These are phyloP conservation scores for Ptychochromis oligacanthus DNA, from an alignment of 2,113 vertebrate species.

Conservation along the genomic window DNA sequence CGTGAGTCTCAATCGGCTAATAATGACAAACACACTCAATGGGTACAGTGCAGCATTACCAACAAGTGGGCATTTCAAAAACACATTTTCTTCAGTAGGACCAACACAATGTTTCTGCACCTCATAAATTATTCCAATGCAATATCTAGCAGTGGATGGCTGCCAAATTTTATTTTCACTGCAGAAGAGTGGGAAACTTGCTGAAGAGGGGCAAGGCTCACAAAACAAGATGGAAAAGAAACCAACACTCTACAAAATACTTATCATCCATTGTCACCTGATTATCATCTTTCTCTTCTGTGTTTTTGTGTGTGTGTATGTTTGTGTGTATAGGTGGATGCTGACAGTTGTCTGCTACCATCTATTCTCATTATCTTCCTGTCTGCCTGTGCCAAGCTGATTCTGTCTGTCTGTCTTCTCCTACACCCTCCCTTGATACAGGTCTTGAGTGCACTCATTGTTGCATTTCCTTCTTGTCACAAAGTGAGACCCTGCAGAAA, in stretches of 20 bases:
- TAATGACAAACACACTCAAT: constrained; percentile 52
- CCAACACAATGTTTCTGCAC: constrained; percentile 27
- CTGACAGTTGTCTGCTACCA: constrained; percentile 50
- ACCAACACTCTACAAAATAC: constrained; percentile 21
- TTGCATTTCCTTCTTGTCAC: constrained; percentile 58
- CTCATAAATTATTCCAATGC: constrained; percentile 50
- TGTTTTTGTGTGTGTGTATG: not conserved
- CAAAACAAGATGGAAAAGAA: constrained; percentile 24
- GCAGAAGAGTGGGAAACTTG: constrained; percentile 8
- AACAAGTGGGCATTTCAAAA: constrained; percentile 44
- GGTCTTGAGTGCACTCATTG: constrained; percentile 53
- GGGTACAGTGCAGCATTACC: constrained; percentile 17
- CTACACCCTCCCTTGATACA: constrained; percentile 35
- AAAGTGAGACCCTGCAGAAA: constrained; percentile 41
- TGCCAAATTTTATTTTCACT: constrained; percentile 35
- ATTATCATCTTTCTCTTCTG: constrained; percentile 33
- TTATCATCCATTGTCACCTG: constrained; percentile 38
- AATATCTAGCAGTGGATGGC: not conserved
- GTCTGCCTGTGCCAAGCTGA: constrained; percentile 41
- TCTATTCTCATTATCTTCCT: constrained; percentile 68
- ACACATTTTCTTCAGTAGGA: constrained; percentile 19
- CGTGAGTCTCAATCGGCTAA: constrained; percentile 30
- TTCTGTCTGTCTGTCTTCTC: constrained; percentile 49
- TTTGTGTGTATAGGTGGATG: constrained; percentile 31
- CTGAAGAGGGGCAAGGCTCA: not conserved